phyloP scores from a whole-genome alignment of 1,140 invertebrate species.

The Drosophila subobscura region DNA sequence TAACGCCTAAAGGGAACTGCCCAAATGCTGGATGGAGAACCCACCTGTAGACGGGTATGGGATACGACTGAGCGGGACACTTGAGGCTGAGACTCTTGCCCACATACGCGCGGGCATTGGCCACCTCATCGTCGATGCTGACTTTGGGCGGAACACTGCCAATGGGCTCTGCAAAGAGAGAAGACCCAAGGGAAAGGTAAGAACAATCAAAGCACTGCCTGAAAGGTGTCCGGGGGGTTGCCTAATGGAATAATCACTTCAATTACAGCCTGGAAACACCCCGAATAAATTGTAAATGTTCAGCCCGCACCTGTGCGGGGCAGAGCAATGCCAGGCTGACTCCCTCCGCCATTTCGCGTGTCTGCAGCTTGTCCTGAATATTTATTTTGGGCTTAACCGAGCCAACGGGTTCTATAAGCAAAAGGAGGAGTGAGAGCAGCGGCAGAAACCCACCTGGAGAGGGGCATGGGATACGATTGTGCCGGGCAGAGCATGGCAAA shows the following conservation, averaged over 20 bases:
- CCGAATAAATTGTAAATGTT: constrained; percentile 52
- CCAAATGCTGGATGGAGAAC: constrained; percentile 59
- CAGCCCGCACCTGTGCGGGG: constrained; percentile 86
- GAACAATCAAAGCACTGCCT: constrained; percentile 34
- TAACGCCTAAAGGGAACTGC: constrained; percentile 13
- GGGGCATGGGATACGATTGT: constrained; percentile 88
- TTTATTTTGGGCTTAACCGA: constrained; percentile 88
- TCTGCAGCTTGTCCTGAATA: constrained; percentile 84
- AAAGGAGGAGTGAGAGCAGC: constrained; percentile 11
- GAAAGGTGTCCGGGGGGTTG: constrained; percentile 83
- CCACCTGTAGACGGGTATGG: constrained; percentile 87
- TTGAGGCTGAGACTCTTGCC: constrained; percentile 85
- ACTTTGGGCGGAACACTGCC: constrained; percentile 90
- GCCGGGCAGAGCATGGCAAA: constrained; percentile 86
- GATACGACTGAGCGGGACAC: constrained; percentile 88
- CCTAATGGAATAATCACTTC: constrained; percentile 66
- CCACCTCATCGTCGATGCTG: constrained; percentile 89
- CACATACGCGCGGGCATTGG: constrained; percentile 84
- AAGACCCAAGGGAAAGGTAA: too few species aligned
- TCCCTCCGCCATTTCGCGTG: constrained; percentile 74
- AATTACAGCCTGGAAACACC: constrained; percentile 28
- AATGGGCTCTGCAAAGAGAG: constrained; percentile 87
- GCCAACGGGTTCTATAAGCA: constrained; percentile 87
- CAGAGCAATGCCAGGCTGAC: constrained; percentile 86
- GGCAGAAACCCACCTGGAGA: constrained; percentile 86